phyloP scores from a whole-genome alignment of 2,113 vertebrate species.

The Tenrec ecaudatus region DNA sequence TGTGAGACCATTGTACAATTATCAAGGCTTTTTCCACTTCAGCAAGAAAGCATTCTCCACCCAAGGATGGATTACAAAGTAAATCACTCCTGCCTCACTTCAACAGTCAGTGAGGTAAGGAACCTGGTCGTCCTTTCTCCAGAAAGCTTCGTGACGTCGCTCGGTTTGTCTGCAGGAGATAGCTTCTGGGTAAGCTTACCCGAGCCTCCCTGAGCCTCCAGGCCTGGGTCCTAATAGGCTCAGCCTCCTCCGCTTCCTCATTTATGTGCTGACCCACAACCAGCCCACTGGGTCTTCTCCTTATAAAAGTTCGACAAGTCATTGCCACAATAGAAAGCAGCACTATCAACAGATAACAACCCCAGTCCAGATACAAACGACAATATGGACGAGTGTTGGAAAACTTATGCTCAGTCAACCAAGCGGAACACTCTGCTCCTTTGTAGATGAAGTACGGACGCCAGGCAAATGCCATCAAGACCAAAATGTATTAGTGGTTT shows the following conservation, averaged over 20 bases:
- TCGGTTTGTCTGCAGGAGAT: not conserved
- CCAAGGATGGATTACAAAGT: not conserved
- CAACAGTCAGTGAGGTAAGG: constrained; percentile 20
- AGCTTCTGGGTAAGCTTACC: not conserved
- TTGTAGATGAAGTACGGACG: not conserved
- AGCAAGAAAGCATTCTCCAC: constrained; percentile 36
- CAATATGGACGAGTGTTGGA: not conserved
- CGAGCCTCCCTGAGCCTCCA: not conserved
- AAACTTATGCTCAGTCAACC: not conserved
- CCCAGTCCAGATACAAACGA: not conserved
- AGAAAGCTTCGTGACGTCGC: not conserved
- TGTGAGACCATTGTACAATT: constrained; percentile 46
- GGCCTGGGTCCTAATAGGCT: not conserved
- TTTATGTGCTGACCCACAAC: not conserved
- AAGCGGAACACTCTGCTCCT: not conserved
- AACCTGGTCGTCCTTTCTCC: not conserved
- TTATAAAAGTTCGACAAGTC: constrained; percentile 45
- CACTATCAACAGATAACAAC: not conserved
- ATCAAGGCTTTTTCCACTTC: constrained; percentile 4
- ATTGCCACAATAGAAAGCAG: constrained; percentile 24
- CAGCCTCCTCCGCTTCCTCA: not conserved
- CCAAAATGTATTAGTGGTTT: too few species aligned
- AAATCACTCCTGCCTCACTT: constrained; percentile 48
- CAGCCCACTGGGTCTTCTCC: not conserved
- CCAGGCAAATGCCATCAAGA: not conserved